phyloP scores from a whole-genome alignment of 2,888 invertebrate genomes.

The Brachylomia viminalis region DNA sequence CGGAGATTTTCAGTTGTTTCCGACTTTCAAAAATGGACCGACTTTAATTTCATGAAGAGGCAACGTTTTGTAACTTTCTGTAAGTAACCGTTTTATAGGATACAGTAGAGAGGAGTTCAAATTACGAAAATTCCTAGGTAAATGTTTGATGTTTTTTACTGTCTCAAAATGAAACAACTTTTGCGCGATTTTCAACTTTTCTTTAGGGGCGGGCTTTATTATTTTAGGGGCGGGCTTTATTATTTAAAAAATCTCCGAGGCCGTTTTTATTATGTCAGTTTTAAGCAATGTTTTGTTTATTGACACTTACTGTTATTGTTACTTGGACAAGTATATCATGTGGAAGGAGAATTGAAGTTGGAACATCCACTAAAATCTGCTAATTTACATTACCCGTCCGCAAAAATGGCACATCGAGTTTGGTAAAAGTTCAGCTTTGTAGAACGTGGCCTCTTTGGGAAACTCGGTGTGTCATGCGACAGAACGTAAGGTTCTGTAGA shows the following conservation, averaged over 20 bases:
- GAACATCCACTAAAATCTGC: neutral
- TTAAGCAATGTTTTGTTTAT: neutral
- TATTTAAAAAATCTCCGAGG: neutral
- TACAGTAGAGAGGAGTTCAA: conserved; percentile 22
- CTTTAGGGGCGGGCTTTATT: neutral
- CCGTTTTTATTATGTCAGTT: neutral
- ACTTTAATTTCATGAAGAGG: conserved; percentile 16
- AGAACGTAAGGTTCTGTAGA: no score
- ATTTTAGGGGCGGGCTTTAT: neutral
- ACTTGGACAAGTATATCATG: neutral
- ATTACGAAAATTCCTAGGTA: conserved; percentile 23
- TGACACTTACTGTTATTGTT: no score
- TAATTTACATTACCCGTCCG: neutral
- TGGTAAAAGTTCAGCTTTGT: neutral
- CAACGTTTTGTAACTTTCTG: conserved; percentile 24
- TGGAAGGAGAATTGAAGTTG: neutral
- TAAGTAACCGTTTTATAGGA: conserved; percentile 33
- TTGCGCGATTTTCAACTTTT: neutral
- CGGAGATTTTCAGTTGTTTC: conserved; percentile 7
- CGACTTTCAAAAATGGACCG: conserved; percentile 29
- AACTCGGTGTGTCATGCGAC: neutral
- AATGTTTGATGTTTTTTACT: conserved; percentile 12
- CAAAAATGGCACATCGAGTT: neutral
- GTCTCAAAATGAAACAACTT: conserved; percentile 20
- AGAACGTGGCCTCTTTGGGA: neutral